Percentiles rank a stretch among this genome's conserved stretches.
Conservation (phyloP, 2,113 vertebrate species). For the Polypterus senegalus region DNA sequence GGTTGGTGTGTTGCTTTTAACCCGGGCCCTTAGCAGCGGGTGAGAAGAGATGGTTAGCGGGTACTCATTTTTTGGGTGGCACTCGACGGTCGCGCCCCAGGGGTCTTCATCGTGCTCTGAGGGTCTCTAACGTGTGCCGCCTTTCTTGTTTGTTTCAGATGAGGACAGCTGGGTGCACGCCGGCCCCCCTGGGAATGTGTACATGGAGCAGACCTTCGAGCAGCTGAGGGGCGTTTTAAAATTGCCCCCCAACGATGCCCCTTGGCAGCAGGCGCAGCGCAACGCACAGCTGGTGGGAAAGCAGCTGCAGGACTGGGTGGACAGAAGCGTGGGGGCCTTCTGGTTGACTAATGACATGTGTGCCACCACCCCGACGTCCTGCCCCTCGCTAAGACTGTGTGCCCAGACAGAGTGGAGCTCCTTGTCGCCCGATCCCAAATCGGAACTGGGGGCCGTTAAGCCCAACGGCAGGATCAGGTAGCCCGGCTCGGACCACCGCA, state of each 20-base stretch:
- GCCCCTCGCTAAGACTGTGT: conserved; percentile 59
- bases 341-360: conserved; percentile 69
- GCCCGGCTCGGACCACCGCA: conserved; percentile 37
- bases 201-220: conserved; percentile 90
- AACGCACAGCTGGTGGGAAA: conserved; percentile 57
- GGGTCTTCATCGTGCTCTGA: background rate
- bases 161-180: conserved; percentile 80
- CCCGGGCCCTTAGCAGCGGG: too few species aligned
- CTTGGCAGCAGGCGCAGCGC: conserved; percentile 41
- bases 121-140: background rate
- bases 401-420: conserved; percentile 82
- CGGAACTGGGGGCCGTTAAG: conserved; percentile 79
- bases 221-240: conserved; percentile 72
- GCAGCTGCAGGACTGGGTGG: conserved; percentile 71
- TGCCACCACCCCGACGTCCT: conserved; percentile 43
- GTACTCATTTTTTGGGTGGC: too few species aligned
- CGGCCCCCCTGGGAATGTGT: conserved; percentile 74
- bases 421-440: conserved; percentile 83
- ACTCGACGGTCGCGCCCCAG: background rate
- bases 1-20: too few species aligned
- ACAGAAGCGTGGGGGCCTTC: conserved; percentile 54
- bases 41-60: background rate
- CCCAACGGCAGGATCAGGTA: conserved; percentile 85
- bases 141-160: conserved; percentile 36
- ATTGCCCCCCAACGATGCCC: conserved; percentile 50